Base-by-base conservation (phyloP, 1,140 invertebrate genomes). In the Atta colombica region DNA sequence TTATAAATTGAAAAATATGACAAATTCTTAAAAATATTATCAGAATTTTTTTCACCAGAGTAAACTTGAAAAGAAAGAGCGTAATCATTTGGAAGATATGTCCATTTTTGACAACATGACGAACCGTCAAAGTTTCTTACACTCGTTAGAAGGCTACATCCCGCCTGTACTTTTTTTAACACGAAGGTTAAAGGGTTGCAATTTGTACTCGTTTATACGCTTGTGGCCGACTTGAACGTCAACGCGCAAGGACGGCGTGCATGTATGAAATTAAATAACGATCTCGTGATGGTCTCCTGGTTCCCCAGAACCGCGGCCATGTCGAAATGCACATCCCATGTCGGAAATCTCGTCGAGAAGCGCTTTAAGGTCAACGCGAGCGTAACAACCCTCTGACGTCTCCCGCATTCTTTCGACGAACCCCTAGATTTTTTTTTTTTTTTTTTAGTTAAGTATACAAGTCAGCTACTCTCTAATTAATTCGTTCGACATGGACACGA, bases 151-250 rank as follows among this genome's bases (percentile, higher is more conserved):
- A 21, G 8, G n/a, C 35, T 14, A 39, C 63, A 71, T 58, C 49
- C 16, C 31, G 39, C 49, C 21, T 31, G 12, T 55, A 71, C 16
- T 12, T 55, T 25, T 82, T 53, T 49, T 60, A 49, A 31, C 69
- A 25, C 39, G 69, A 84, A 74, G 31, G 16, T 60, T 58, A 68
- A 68, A 68, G 65, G 53, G 31, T 14, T 80, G 77, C 63, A 49
- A 84, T 84, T 84, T 84, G 80, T 84, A 84, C 80, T 84, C 63
- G 25, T 84, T 28, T 84, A 75, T 84, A 75, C 80, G 39, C 80
- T 84, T 74, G 80, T 84, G 69, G 69, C 28, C 69, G 80, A 84
- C 80, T 84, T 51, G 55, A 75, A 75, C 58, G 55, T 84, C 80
- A 69, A 35, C 55, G 55, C 80, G 80, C 80, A 75, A 84, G 80